Evolutionary conservation across 2,888 invertebrate genomes (phyloP).

Genomic region (Ceramica pisi): DNA sequence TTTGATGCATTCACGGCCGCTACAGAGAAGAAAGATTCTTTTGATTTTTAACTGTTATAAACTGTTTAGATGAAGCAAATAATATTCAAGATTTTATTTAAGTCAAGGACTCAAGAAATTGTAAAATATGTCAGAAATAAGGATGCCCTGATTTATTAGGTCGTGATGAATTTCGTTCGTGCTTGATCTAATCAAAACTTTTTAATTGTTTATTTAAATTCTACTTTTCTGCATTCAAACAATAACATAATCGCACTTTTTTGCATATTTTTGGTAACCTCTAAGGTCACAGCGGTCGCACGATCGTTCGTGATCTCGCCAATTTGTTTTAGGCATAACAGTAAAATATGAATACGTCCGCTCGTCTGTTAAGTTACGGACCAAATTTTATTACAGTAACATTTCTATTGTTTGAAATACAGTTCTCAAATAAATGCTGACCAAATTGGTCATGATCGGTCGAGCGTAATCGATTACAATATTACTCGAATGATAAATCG

Average conservation of each 20-base stretch:
- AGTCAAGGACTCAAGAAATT: background rate
- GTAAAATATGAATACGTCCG: constrained; percentile 75
- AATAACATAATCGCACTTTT: constrained; percentile 12
- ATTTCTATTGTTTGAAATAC: constrained; percentile 70
- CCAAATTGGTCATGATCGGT: constrained; percentile 71
- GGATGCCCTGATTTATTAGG: constrained; percentile 6
- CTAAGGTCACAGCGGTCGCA: constrained; percentile 75
- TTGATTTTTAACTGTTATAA: background rate
- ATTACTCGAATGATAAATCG: constrained; percentile 68
- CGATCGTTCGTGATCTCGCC: constrained; percentile 74
- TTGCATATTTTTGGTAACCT: constrained; percentile 31
- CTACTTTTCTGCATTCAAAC: constrained; percentile 3
- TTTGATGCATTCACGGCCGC: constrained; percentile 28
- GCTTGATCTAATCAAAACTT: background rate
- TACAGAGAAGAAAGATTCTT: background rate
- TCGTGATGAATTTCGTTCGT: constrained; percentile 10
- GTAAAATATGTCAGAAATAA: background rate
- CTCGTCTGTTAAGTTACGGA: constrained; percentile 64
- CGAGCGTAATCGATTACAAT: constrained; percentile 69
- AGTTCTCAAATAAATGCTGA: constrained; percentile 67
- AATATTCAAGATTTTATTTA: background rate
- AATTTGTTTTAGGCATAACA: constrained; percentile 74
- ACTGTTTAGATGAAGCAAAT: background rate
- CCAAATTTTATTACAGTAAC: constrained; percentile 71
- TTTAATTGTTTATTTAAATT: constrained; percentile 5